phyloP scores from a whole-genome alignment of 2,888 invertebrate genomes.

The Thereva unica region DNA sequence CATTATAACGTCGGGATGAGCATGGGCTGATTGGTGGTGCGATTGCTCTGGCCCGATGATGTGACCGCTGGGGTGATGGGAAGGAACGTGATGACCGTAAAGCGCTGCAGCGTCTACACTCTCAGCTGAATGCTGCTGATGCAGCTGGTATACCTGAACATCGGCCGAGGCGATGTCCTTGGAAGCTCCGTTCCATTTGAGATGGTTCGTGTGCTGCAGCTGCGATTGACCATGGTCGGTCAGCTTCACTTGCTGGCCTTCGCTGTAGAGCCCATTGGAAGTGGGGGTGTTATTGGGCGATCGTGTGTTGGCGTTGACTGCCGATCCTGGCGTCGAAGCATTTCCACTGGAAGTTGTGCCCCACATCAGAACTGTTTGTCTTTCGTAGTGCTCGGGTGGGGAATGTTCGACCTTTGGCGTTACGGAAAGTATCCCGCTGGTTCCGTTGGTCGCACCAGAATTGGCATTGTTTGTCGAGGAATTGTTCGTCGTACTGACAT shows the following conservation, averaged over 20 bases:
- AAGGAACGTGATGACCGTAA: constrained; percentile 41
- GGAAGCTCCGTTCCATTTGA: constrained; percentile 46
- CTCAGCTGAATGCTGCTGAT: constrained; percentile 42
- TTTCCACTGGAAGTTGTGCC: constrained; percentile 63
- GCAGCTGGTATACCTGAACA: constrained; percentile 42
- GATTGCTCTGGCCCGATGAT: constrained; percentile 36
- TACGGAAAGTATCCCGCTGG: constrained; percentile 43
- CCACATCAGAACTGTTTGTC: constrained; percentile 95
- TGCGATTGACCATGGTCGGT: constrained; percentile 35
- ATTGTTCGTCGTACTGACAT: constrained; percentile 33
- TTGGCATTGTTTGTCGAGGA: constrained; percentile 29
- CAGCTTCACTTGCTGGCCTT: constrained; percentile 41
- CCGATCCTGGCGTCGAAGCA: constrained; percentile 42
- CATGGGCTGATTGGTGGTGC: constrained; percentile 44
- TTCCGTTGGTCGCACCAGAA: constrained; percentile 32
- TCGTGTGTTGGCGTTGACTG: constrained; percentile 49
- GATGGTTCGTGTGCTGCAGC: constrained; percentile 37
- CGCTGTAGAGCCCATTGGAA: constrained; percentile 52
- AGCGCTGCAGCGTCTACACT: constrained; percentile 25
- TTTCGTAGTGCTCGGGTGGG: constrained; percentile 58
- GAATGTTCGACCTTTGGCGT: constrained; percentile 56
- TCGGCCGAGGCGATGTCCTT: constrained; percentile 37
- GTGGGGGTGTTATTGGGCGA: constrained; percentile 55
- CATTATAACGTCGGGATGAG: constrained; percentile 43
- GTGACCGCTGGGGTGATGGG: constrained; percentile 36